Conservation (phyloP, 2,797 vertebrate genomes). For the Tamandua tetradactyla region DNA sequence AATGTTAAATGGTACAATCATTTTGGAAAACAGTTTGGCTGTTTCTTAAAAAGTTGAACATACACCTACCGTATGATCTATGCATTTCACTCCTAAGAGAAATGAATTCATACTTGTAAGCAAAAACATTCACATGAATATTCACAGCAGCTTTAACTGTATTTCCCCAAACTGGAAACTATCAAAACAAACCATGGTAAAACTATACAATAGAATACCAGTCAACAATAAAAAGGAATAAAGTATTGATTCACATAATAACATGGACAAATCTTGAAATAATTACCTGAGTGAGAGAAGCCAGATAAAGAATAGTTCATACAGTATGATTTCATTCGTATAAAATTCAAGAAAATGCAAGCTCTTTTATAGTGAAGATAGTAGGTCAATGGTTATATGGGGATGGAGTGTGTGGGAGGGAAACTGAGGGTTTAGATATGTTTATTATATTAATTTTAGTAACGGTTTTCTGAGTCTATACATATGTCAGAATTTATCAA, state of each 20-base stretch:
- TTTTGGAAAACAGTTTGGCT: too few species aligned
- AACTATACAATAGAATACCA: background rate
- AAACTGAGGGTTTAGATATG: background rate
- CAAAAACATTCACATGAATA: background rate
- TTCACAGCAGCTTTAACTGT: too few species aligned
- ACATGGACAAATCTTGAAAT: too few species aligned
- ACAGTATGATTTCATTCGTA: too few species aligned
- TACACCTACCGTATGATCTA: background rate
- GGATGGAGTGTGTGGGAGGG: background rate
- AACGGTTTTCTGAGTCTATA: too few species aligned
- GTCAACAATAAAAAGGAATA: background rate
- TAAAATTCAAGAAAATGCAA: constrained; percentile 3
- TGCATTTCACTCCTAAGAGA: background rate
- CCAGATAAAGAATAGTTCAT: too few species aligned
- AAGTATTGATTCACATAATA: too few species aligned
- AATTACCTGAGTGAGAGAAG: too few species aligned
- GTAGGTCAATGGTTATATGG: background rate
- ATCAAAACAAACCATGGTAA: background rate
- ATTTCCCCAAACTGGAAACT: background rate
- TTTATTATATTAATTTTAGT: too few species aligned
- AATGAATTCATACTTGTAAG: background rate
- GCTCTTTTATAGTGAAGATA: background rate
- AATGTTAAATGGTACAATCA: too few species aligned
- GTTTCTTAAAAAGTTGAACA: too few species aligned
- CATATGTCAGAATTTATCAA: too few species aligned